Evolutionary conservation across 2,888 invertebrate species (phyloP), one percentile per base, ranked within the genome.

Genomic region (Agrotis exclamationis): DNA sequence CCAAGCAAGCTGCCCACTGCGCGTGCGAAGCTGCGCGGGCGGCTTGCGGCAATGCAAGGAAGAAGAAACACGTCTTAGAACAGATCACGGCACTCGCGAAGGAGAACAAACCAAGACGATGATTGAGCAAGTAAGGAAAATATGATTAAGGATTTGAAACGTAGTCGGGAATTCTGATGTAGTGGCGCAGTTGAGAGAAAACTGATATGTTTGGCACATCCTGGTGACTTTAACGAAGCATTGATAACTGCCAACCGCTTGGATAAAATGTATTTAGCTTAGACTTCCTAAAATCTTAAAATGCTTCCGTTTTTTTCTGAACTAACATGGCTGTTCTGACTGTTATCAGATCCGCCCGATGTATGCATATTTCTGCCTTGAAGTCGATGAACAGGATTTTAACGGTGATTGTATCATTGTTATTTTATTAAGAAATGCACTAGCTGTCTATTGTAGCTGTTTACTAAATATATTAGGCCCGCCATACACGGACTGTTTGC

Each of bases 21-120:
- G 98, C 98, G 0, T 97, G 97, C 22, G 96, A 97, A 65, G 97
- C 98, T 0, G 98, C 98, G 0, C 96, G 97, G 33, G 97, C 97
- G 22, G 98, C 98, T 5, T 97, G 97, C 80, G 96, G 97, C 0
- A 97, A 97, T 75, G 97, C 97, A 0, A 92, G 95, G 76, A 93
- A 96, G 70, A 97, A 94, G 89, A 96, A 95, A 85, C 92, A 91
- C 13, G 73, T 90, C 0, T 70, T 70, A 1, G 85, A 76, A 47
- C 84, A 84, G 63, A 90, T 88, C 48, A 83, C 85, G 9, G 68
- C 85, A 56, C 70, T 78, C 7, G 70, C 75, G n/a, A 89, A 83
- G 74, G 82, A 82, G 50, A 47, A 74, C 47, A 90, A 89, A 74
- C 81, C 71, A 16, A 80, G 85, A 54, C 82, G 85, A 86, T 88